A percentile compares a stretch with the other conserved stretches of the same genome.
Conservation (phyloP, 2,113 vertebrate genomes). For the Colistium nudipinnis region DNA sequence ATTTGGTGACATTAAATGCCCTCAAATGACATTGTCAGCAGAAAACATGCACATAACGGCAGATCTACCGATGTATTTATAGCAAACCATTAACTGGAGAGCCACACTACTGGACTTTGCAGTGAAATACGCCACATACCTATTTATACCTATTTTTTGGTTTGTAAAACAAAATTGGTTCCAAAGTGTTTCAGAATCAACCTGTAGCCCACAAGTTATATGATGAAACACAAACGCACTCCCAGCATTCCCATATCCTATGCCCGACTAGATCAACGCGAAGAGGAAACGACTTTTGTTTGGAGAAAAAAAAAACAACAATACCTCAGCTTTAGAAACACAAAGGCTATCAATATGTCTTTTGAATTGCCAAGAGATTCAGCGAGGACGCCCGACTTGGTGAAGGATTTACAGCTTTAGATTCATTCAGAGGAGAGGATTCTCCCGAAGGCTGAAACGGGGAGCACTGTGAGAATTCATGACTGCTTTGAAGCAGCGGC, state of each 20-base stretch:
- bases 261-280: slow-evolving; percentile 29
- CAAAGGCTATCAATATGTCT: slow-evolving; percentile 37
- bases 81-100: not conserved
- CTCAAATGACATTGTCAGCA: slow-evolving; percentile 18
- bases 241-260: slow-evolving; percentile 6
- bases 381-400: not conserved
- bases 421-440: slow-evolving; percentile 22
- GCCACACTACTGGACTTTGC: not conserved
- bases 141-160: not conserved
- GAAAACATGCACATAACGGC: slow-evolving; percentile 1
- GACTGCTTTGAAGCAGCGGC: slow-evolving; percentile 21
- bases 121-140: not conserved
- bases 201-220: not conserved
- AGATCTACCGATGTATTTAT: slow-evolving; percentile 29
- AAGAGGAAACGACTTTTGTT: slow-evolving; percentile 33
- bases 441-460: slow-evolving; percentile 36
- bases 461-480: slow-evolving; percentile 23
- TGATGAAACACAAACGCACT: not conserved
- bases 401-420: slow-evolving; percentile 50
- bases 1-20: slow-evolving; percentile 16
- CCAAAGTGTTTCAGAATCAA: not conserved
- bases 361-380: slow-evolving; percentile 18
- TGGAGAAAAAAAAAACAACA: slow-evolving; percentile 34
- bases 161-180: not conserved
- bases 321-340: slow-evolving; percentile 22